These are phyloP conservation scores for Dicyrtoma fusca DNA, from an alignment of 2,888 invertebrate genomes.

Conservation along the genomic window DNA sequence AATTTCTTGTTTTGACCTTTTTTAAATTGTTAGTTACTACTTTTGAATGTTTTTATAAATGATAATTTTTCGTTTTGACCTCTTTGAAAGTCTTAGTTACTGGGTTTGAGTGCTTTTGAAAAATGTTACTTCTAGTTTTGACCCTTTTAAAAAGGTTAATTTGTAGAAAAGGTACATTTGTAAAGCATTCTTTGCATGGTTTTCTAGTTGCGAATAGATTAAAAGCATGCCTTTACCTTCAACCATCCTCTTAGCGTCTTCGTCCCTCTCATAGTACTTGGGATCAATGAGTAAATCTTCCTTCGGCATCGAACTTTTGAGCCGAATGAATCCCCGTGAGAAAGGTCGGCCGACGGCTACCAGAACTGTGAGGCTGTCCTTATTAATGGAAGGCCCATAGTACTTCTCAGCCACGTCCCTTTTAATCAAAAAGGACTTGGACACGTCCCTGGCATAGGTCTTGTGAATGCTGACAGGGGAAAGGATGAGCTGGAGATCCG, in stretches of 20 bases:
- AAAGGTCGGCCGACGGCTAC: constrained; percentile 47
- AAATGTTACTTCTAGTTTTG: no score
- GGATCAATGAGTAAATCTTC: constrained; percentile 6
- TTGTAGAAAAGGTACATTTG: no score
- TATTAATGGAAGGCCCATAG: constrained; percentile 43
- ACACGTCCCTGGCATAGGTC: constrained; percentile 44
- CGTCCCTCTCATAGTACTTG: constrained; percentile 7
- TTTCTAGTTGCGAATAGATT: no score
- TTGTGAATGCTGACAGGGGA: constrained; percentile 43
- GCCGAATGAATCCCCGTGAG: constrained; percentile 36
- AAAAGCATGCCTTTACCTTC: no score
- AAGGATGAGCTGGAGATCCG: constrained; percentile 47
- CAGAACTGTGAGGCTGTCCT: constrained; percentile 49
- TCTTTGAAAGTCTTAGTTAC: no score
- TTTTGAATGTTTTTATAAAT: no score
- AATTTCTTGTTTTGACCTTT: no score
- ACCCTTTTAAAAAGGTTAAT: no score
- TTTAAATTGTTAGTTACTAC: no score
- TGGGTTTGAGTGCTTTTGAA: no score
- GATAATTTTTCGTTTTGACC: no score
- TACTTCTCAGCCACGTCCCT: constrained; percentile 42
- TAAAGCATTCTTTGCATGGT: no score
- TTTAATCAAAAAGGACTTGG: constrained; percentile 44
- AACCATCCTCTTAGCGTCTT: constrained; percentile 6
- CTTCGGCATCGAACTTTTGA: constrained; percentile 4